Conservation (phyloP, 2,113 vertebrate genomes). For the Clinocottus analis region DNA sequence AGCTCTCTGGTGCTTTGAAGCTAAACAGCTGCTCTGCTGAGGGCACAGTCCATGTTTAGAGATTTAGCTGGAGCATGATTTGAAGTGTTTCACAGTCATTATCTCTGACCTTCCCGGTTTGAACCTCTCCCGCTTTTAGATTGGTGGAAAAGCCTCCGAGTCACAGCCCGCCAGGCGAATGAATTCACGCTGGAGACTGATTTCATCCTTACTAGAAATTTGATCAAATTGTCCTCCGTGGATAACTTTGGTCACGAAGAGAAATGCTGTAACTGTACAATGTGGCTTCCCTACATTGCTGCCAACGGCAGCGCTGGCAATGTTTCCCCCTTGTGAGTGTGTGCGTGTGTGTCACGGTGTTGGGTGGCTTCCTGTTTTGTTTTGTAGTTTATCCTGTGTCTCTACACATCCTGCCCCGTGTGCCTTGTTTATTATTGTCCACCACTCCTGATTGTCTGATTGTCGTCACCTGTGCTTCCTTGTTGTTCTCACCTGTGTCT, state of each 20-base stretch:
- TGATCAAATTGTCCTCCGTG: constrained; percentile 50
- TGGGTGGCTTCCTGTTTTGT: no score
- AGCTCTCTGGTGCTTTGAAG: constrained; percentile 58
- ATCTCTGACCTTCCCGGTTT: constrained; percentile 65
- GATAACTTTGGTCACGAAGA: constrained; percentile 31
- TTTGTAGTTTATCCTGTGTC: no score
- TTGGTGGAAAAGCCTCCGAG: constrained; percentile 69
- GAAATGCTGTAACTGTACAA: not conserved
- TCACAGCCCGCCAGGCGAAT: constrained; percentile 63
- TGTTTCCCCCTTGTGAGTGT: not conserved
- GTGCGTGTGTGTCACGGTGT: no score
- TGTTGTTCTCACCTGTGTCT: no score
- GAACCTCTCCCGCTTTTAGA: constrained; percentile 72
- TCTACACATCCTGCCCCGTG: no score
- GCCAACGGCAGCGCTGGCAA: not conserved
- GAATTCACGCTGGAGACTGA: constrained; percentile 57
- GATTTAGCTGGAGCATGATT: constrained; percentile 65
- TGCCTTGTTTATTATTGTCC: no score
- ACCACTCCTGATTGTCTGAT: no score
- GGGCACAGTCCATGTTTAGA: constrained; percentile 64
- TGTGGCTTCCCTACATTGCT: constrained; percentile 5
- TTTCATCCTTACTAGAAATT: constrained; percentile 61
- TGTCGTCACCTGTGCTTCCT: no score
- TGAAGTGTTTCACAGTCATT: constrained; percentile 71
- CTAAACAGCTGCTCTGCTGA: constrained; percentile 57